phyloP scores from a whole-genome alignment of 2,797 vertebrate genomes.

The Thalassophryne amazonica region DNA sequence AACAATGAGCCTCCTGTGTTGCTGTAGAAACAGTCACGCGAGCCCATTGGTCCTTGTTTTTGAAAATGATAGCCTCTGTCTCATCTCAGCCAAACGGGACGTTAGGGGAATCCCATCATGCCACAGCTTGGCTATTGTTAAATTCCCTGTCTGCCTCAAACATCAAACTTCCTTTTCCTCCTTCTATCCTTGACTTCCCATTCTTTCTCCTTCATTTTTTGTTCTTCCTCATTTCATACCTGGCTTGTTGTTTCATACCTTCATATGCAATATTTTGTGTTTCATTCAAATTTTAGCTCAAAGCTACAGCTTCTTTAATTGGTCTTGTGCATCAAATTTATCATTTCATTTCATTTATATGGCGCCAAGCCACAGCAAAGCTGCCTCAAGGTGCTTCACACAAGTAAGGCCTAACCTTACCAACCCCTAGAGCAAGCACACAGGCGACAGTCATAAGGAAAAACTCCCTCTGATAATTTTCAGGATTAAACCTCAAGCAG shows the following conservation, averaged over 20 bases:
- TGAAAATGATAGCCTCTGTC: slow-evolving; percentile 27
- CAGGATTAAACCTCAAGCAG: too few species aligned
- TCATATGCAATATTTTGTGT: neutral
- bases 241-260: neutral
- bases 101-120: slow-evolving; percentile 60
- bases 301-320: too few species aligned
- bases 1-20: slow-evolving; percentile 26
- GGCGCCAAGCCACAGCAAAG: too few species aligned
- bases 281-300: too few species aligned
- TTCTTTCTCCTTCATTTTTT: slow-evolving; percentile 23
- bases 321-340: too few species aligned
- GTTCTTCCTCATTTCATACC: slow-evolving; percentile 17
- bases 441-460: too few species aligned
- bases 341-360: too few species aligned
- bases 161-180: slow-evolving; percentile 5
- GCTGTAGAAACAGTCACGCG: slow-evolving; percentile 3
- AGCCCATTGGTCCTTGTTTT: slow-evolving; percentile 1
- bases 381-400: too few species aligned
- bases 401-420: too few species aligned
- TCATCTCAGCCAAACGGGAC: slow-evolving; percentile 29
- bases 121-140: slow-evolving; percentile 64
- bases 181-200: slow-evolving; percentile 5
- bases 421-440: too few species aligned
- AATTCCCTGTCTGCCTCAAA: slow-evolving; percentile 33
- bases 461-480: too few species aligned